Base-by-base conservation (phyloP, 2,888 invertebrate species). In the Ophion costatus region DNA sequence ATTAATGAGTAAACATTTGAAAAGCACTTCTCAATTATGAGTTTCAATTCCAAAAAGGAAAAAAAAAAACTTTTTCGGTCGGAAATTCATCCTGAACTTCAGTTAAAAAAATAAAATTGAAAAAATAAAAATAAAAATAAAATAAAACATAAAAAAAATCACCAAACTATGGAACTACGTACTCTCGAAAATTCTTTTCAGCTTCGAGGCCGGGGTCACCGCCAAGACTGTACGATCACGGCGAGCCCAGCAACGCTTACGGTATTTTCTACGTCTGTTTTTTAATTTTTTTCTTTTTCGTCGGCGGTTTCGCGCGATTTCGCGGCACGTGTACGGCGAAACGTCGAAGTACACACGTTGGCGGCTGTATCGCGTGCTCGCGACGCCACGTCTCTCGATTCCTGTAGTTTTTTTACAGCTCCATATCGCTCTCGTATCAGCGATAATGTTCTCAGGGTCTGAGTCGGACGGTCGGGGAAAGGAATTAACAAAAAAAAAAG, bases 401-500 rank as follows among this genome's bases (percentile, higher is more conserved):
- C 5, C 20, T 38, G 56, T 11, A 22, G 4, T 22, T 79, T 79
- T 71, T 79, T 71, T 42, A 73, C 71, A 11, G 38, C 24, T 42
- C 17, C 22, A 20, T 77, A 45, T 64, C 70, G 51, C 51, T 22
- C 42, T 56, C 73, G 59, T 45, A 56, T 24, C 17, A 56, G 66
- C 73, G 80, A 73, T 80, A 80, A 80, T 63, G 24, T 20, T 22
- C 42, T 64, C 80, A 80, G 64, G 80, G 73, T 66, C 73, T 73
- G 38, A 22, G 20, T 24, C 45, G 17, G 56, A 79, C 14, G 78
- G 10, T 80, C 57, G 57, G 33, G 38, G 64, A 56, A 64, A 56
- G 33, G 29, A 38, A 24, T n/a, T 17, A 79, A 73, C 63, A 38
- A 38, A 56, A 33, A 63, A 64, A 56, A 51, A 51, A 64, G 4